A percentile compares a stretch with the other conserved stretches of the same genome.
Conservation (phyloP, 2,797 vertebrate species). For the Miichthys miiuy region DNA sequence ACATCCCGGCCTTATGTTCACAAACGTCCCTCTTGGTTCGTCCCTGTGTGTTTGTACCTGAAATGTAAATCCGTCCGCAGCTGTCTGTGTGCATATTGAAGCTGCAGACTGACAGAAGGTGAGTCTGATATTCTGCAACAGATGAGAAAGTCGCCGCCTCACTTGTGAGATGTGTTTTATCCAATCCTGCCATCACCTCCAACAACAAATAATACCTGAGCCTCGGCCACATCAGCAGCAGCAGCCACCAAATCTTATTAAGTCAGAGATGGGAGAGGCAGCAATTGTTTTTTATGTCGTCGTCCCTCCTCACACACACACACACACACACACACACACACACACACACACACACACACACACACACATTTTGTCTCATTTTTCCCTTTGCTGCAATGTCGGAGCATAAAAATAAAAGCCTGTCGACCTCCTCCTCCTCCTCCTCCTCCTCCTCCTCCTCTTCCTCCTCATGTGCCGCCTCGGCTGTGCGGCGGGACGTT, state of each 20-base stretch:
- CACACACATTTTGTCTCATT: too few relatives aligned
- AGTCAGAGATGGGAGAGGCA: slow-evolving; percentile 69
- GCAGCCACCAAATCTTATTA: slow-evolving; percentile 80
- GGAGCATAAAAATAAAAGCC: slow-evolving; percentile 75
- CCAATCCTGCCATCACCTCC: slow-evolving; percentile 71
- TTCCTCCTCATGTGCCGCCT: slow-evolving; percentile 44
- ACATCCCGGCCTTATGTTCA: background rate
- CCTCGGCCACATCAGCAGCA: slow-evolving; percentile 58
- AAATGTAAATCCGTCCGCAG: slow-evolving; percentile 12
- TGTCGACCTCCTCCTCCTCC: slow-evolving; percentile 54
- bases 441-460: too few relatives aligned
- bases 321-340: slow-evolving; percentile 28
- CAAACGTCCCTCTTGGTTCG: background rate
- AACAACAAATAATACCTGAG: slow-evolving; percentile 77
- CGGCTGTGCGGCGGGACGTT: slow-evolving; percentile 69
- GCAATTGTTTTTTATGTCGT: slow-evolving; percentile 79
- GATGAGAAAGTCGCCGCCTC: slow-evolving; percentile 60
- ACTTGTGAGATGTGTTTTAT: slow-evolving; percentile 63
- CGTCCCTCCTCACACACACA: background rate
- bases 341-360: slow-evolving; percentile 7
- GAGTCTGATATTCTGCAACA: slow-evolving; percentile 58
- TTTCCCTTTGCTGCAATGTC: slow-evolving; percentile 54
- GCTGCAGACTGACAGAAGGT: slow-evolving; percentile 41
- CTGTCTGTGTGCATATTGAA: background rate
- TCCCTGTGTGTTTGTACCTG: background rate